A percentile compares a stretch with the other conserved stretches of the same genome.
phyloP scores from a whole-genome alignment of 2,888 invertebrate species.

The Neoascia interrupta region DNA sequence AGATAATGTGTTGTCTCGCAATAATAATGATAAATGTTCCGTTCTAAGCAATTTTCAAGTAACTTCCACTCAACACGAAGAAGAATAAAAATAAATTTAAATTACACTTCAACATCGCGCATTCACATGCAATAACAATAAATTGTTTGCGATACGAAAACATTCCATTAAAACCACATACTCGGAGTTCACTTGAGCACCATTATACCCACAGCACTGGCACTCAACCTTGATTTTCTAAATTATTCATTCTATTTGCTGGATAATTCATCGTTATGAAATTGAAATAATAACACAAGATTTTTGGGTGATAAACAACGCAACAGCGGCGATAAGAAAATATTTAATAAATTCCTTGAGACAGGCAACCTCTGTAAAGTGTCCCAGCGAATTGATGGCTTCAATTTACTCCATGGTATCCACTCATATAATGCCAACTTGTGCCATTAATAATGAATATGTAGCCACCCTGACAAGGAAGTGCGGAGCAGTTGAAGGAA shows the following conservation, averaged over 20 bases:
- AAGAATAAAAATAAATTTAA: conserved; percentile 39
- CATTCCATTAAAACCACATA: conserved; percentile 11
- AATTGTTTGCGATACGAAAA: conserved; percentile 37
- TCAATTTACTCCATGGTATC: conserved; percentile 39
- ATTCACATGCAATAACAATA: conserved; percentile 32
- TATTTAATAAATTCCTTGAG: conserved; percentile 34
- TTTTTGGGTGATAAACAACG: conserved; percentile 14
- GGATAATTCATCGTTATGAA: conserved; percentile 47
- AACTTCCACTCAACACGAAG: not conserved
- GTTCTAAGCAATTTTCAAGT: conserved; percentile 8
- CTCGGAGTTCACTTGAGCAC: no score
- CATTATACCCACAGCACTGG: not conserved
- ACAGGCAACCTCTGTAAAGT: conserved; percentile 53
- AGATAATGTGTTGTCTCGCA: no score
- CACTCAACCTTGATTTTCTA: conserved; percentile 30
- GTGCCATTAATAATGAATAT: conserved; percentile 47
- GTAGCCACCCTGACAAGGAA: conserved; percentile 5
- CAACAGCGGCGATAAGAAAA: conserved; percentile 30
- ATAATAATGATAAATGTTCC: conserved; percentile 15
- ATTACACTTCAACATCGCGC: conserved; percentile 34
- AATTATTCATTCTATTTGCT: conserved; percentile 42
- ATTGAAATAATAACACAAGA: conserved; percentile 33
- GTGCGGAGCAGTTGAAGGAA: no score
- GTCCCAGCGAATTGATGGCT: conserved; percentile 57
- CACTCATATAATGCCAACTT: not conserved